These are phyloP conservation scores for Cerceris rybyensis DNA, from an alignment of 2,888 invertebrate genomes.

Conservation along the genomic window DNA sequence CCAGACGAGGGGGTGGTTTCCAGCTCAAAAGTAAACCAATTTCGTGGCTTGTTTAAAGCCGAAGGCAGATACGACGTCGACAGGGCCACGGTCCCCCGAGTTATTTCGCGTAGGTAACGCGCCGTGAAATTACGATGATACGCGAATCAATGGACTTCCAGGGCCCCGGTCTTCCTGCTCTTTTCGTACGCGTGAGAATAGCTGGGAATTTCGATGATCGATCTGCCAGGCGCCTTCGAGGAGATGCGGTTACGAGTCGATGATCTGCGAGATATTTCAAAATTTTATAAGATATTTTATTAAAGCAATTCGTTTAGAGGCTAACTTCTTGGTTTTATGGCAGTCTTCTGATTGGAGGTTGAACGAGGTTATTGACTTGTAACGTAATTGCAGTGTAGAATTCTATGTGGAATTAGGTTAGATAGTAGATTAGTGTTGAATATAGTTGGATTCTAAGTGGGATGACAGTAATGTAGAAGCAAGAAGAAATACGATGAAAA, in stretches of 20 bases:
- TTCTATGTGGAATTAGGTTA: too few relatives aligned
- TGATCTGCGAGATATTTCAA: constrained; percentile 8
- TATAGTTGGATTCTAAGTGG: too few relatives aligned
- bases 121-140: constrained; percentile 82
- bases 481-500: too few relatives aligned
- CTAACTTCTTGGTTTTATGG: background rate
- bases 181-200: constrained; percentile 63
- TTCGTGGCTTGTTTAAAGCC: constrained; percentile 82
- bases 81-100: constrained; percentile 76
- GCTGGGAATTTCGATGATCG: constrained; percentile 57
- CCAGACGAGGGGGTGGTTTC: constrained; percentile 53
- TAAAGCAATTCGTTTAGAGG: background rate
- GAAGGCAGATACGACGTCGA: constrained; percentile 69
- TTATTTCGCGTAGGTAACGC: constrained; percentile 82
- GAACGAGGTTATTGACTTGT: too few relatives aligned
- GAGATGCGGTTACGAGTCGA: constrained; percentile 19
- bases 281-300: constrained; percentile 23
- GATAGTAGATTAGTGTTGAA: too few relatives aligned
- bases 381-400: too few relatives aligned
- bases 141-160: constrained; percentile 80
- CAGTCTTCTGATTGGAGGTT: too few relatives aligned
- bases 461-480: too few relatives aligned
- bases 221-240: constrained; percentile 33
- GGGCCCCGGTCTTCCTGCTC: constrained; percentile 43
- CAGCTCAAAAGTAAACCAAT: constrained; percentile 80